Evolutionary conservation across 2,113 vertebrate genomes (phyloP).

Genomic region (Genyomyrus donnyi): DNA sequence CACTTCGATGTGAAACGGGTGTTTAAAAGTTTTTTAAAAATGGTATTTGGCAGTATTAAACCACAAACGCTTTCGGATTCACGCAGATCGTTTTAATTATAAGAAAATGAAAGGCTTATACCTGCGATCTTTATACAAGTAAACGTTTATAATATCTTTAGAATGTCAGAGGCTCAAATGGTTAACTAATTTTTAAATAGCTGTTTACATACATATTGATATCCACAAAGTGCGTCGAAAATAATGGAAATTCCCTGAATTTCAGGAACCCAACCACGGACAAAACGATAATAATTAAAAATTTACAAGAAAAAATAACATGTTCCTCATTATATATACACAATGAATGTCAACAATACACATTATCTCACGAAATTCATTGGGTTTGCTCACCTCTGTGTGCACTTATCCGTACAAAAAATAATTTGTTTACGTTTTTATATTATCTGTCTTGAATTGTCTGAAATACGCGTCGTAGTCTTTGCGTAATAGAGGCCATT

Average conservation of each 20-base stretch:
- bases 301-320: conserved; percentile 86
- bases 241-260: conserved; percentile 81
- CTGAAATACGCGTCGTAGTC: conserved; percentile 20
- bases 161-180: conserved; percentile 7
- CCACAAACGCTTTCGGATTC: conserved; percentile 44
- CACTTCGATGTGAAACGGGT: not conserved
- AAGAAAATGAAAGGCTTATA: conserved; percentile 95
- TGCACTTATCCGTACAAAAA: conserved; percentile 37
- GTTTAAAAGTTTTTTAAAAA: not conserved
- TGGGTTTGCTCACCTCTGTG: conserved; percentile 44
- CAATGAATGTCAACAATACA: conserved; percentile 68
- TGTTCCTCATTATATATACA: conserved; percentile 75
- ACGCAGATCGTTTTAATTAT: conserved; percentile 91
- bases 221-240: conserved; percentile 99
- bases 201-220: conserved; percentile 98
- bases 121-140: conserved; percentile 93
- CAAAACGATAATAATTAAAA: conserved; percentile 79
- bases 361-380: conserved; percentile 57
- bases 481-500: conserved; percentile 26
- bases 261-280: conserved; percentile 88
- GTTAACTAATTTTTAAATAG: conserved; percentile 89
- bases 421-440: conserved; percentile 32
- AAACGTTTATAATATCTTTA: conserved; percentile 96
- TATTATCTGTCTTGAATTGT: conserved; percentile 13
- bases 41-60: conserved; percentile 45